These are phyloP conservation scores for Epinotia nisella DNA, from an alignment of 2,888 invertebrate species.

Conservation along the genomic window DNA sequence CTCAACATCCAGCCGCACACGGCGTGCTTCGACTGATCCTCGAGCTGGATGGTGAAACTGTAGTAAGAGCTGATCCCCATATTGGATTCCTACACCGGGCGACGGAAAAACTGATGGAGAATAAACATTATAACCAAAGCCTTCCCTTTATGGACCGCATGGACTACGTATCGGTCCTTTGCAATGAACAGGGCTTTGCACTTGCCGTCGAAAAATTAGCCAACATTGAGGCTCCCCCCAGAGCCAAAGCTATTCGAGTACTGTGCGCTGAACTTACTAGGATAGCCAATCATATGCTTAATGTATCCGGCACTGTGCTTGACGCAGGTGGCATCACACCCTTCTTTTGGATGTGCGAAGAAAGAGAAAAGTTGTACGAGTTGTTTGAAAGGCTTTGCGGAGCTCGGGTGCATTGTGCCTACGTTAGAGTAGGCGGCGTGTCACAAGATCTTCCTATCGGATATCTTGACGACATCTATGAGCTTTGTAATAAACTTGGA, in stretches of 20 bases:
- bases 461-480: constrained; percentile 91
- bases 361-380: constrained; percentile 94
- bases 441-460: constrained; percentile 85
- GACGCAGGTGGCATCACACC: constrained; percentile 95
- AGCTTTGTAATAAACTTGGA: constrained; percentile 87
- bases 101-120: constrained; percentile 95
- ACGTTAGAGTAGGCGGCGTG: constrained; percentile 93
- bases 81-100: constrained; percentile 94
- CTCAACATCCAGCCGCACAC: constrained; percentile 96
- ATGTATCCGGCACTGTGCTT: constrained; percentile 89
- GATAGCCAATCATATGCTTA: constrained; percentile 92
- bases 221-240: constrained; percentile 89
- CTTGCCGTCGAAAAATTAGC: constrained; percentile 93
- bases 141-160: constrained; percentile 94
- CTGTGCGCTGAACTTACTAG: constrained; percentile 91
- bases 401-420: constrained; percentile 92
- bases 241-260: constrained; percentile 92
- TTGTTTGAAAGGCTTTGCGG: constrained; percentile 93
- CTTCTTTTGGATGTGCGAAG: constrained; percentile 96
- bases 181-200: constrained; percentile 91
- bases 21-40: constrained; percentile 93
- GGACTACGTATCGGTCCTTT: constrained; percentile 94
- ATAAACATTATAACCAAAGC: constrained; percentile 93
- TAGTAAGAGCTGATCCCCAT: constrained; percentile 92
- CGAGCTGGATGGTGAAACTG: constrained; percentile 92